Conservation (phyloP, 2,113 vertebrate genomes). For the Hemiprocne comata region DNA sequence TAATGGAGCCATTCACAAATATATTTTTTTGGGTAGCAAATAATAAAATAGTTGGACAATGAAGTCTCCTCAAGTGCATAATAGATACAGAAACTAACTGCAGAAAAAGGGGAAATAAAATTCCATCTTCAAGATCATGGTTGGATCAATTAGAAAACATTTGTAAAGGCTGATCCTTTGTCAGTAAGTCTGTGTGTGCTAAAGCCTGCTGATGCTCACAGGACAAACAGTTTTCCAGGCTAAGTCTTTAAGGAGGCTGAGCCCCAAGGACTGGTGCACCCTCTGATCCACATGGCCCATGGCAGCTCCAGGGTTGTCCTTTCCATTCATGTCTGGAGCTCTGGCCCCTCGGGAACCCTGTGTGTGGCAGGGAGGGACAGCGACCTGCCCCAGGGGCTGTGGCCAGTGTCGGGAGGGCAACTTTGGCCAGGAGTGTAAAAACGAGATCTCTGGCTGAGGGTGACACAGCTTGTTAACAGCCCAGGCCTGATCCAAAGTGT, state of each 20-base stretch:
- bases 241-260: not conserved
- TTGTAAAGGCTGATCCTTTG: slow-evolving; percentile 47
- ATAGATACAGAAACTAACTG: slow-evolving; percentile 32
- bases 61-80: slow-evolving; percentile 52
- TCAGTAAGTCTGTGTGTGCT: not conserved
- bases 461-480: not conserved
- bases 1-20: slow-evolving; percentile 74
- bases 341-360: rapidly evolving
- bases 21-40: slow-evolving; percentile 53
- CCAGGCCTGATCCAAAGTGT: not conserved
- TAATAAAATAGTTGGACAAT: slow-evolving; percentile 70
- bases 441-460: not conserved
- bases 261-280: not conserved
- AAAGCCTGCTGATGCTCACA: not conserved
- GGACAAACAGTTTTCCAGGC: not conserved
- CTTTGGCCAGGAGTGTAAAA: not conserved
- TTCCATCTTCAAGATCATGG: slow-evolving; percentile 15
- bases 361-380: rapidly evolving
- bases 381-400: too few relatives aligned
- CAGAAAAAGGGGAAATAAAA: slow-evolving; percentile 1
- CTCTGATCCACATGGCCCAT: not conserved
- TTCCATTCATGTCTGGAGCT: not conserved
- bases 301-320: not conserved
- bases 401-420: rapidly evolving
- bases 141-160: slow-evolving; percentile 63